Evolutionary conservation across 2,888 invertebrate species (phyloP), one percentile per base, ranked within the genome.

Genomic region (Mesodorylaimus sp.): DNA sequence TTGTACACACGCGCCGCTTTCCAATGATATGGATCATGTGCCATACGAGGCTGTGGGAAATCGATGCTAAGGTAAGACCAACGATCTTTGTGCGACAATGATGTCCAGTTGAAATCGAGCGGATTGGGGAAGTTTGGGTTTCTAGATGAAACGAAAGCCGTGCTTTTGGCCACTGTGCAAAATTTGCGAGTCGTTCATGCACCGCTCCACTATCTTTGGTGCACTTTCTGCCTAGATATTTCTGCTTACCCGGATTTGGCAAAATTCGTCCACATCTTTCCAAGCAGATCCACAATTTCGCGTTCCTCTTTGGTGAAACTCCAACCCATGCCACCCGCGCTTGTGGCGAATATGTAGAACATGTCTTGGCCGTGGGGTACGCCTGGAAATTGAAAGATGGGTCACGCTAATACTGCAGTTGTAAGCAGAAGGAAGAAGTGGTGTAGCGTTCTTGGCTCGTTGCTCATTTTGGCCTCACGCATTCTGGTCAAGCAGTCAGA

Each of bases 211-310:
- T 10, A 32, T 32, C 16, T 32, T 32, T 32, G 10, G 16, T 32
- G 32, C 16, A 10, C 32, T 32, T 32, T 16, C 10, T 32, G 32
- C 10, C 16, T 13, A 32, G 16, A 32, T 13, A 32, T 13, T 32
- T 32, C 16, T 32, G 32, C 10, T 32, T 45, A 45, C 45, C 45
- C 45, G 5, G 19, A 45, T 45, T 45, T 45, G 24, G 27, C 45
- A 19, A 45, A 45, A 29, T 45, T 45, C 19, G 45, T 29, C 19
- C 23, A 23, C 29, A 45, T n/a, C 5, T 3, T n/a, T 21, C 45
- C 45, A 3, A 45, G 3, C 13, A 45, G 23, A n/a, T 45, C n/a
- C 3, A n/a, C 29, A 5, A 45, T 45, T 45, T 45, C 19, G 13
- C n/a, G 3, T 5, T 45, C 45, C 21, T 45, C n/a, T 3, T 27